Evolutionary conservation across 1,140 invertebrate species (phyloP), one percentile per base, ranked within the genome.

Genomic region (Delia radicum): DNA sequence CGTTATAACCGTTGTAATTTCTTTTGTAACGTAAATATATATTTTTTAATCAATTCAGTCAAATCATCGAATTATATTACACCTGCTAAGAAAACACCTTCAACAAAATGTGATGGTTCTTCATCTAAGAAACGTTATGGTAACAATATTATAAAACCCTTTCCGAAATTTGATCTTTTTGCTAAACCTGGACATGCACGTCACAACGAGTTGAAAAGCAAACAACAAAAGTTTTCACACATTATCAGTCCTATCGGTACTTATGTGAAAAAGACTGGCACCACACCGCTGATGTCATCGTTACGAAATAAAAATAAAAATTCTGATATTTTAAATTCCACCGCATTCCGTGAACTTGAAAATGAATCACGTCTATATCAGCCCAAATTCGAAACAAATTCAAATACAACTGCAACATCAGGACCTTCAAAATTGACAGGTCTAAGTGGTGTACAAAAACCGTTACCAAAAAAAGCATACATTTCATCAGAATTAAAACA

Each of bases 201-300:
- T 15, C 73, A 78, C 3, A 61, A 73, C 5, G 75, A 81, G 28
- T 24, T 77, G 2, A 79, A n/a, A n/a, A 80, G 46, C 10, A 21
- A 27, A 67, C 73, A 81, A 62, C 79, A 81, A 10, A 55, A 55
- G 21, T 87, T 78, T 74, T 79, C 80, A 2, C 79, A 87, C 74
- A 83, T 87, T 48, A 78, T 86, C 1, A 87, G 87, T 79, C 87
- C 87, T 0, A 83, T 87, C 27, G 81, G 82, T 21, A 72, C 83
- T 0, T 87, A 87, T 71, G 87, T 86, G 5, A 84, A 87, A 4
- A 87, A 87, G 26, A 87, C 85, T 0, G 79, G 81, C 1, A 82
- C 78, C 2, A 81, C 83, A 0, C 83, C 83, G 0, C 71, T 85
- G 0, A 85, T 85, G 82, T 79, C 79, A n/a, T 78, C 74, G 24